Evolutionary conservation across 2,113 vertebrate species (phyloP).

Genomic region (Brienomyrus longianalis): DNA sequence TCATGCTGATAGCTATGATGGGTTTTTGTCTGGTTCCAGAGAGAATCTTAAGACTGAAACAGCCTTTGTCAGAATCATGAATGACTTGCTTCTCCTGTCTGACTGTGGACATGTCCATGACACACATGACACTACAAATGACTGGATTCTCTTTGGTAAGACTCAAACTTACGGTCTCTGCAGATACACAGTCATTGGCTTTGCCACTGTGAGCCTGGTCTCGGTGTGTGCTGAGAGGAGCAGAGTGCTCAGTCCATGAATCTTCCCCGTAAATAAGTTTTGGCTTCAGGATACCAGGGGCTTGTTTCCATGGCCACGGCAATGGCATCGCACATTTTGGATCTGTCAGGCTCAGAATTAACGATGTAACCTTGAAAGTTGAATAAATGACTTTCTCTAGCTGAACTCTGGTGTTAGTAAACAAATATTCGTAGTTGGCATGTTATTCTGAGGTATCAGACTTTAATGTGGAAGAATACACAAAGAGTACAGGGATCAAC

Average conservation of each 20-base stretch:
- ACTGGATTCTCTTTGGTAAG: no score
- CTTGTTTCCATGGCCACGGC: not conserved
- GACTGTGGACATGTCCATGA: not conserved
- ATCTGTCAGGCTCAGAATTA: not conserved
- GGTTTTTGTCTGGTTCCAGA: not conserved
- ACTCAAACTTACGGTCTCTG: not conserved
- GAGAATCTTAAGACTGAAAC: not conserved
- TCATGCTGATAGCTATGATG: not conserved
- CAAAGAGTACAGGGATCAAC: not conserved
- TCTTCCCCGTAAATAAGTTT: not conserved
- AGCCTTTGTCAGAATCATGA: not conserved
- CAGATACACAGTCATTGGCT: not conserved
- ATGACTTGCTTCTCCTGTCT: not conserved
- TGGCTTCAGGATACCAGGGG: not conserved
- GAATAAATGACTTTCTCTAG: not conserved
- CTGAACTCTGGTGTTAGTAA: not conserved
- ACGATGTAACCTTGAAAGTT: not conserved
- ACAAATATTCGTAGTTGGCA: not conserved
- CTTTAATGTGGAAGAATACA: not conserved
- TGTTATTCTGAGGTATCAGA: not conserved
- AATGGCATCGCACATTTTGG: not conserved
- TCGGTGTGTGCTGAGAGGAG: not conserved
- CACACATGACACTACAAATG: not conserved
- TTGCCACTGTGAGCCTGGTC: not conserved
- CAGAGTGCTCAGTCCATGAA: not conserved